A percentile compares a stretch with the other conserved stretches of the same genome.
Conservation (phyloP, 2,113 vertebrate species). For the Pagrus major region DNA sequence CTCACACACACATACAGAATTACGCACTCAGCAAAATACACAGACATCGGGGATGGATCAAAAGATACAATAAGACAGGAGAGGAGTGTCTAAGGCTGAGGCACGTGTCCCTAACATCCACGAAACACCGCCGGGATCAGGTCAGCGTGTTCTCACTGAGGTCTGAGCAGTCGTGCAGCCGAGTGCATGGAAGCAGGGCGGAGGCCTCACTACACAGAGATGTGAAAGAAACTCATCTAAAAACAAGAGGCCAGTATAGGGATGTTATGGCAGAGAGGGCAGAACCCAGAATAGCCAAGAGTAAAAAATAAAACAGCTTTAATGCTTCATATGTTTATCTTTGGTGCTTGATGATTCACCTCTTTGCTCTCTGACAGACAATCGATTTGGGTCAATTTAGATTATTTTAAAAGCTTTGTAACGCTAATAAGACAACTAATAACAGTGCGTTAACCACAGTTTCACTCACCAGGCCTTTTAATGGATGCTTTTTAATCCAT, state of each 20-base stretch:
- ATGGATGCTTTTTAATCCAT: too few species aligned
- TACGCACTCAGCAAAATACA: slow-evolving; percentile 62
- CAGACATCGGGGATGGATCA: slow-evolving; percentile 38
- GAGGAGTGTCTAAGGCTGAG: slow-evolving; percentile 36
- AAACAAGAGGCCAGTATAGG: slow-evolving; percentile 63
- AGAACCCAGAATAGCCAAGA: slow-evolving; percentile 35
- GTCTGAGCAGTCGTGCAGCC: slow-evolving; percentile 36
- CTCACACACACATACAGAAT: slow-evolving; percentile 50
- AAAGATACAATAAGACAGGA: slow-evolving; percentile 31
- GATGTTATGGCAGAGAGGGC: slow-evolving; percentile 47
- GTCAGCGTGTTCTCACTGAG: slow-evolving; percentile 18
- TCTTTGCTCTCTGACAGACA: slow-evolving; percentile 14
- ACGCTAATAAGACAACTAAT: background rate
- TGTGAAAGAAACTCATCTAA: slow-evolving; percentile 54
- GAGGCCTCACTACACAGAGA: slow-evolving; percentile 47
- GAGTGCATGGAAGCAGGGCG: slow-evolving; percentile 46
- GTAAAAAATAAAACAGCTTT: background rate
- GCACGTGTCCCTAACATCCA: slow-evolving; percentile 55
- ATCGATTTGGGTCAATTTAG: background rate
- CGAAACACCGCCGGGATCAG: slow-evolving; percentile 39
- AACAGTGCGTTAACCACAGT: background rate
- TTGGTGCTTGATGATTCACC: slow-evolving; percentile 21
- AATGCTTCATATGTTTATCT: slow-evolving; percentile 7
- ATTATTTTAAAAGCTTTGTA: background rate
- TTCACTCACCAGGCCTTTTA: too few species aligned